Evolutionary conservation across 2,113 vertebrate genomes (phyloP).

Genomic region (Eira barbara): DNA sequence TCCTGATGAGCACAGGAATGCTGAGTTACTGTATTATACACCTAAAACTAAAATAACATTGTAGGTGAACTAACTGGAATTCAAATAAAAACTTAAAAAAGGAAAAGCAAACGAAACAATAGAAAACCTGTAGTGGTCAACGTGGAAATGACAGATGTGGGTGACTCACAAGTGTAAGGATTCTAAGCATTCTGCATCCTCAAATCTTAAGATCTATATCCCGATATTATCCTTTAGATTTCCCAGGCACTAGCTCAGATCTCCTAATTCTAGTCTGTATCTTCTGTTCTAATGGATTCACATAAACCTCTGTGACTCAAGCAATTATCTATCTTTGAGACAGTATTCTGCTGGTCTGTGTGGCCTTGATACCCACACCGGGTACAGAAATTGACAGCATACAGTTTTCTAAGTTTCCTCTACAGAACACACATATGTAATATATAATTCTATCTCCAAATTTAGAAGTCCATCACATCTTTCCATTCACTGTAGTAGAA

Average conservation of each 20-base stretch:
- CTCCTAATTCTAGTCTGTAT: background rate
- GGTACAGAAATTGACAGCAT: background rate
- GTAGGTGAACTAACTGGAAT: background rate
- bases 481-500: background rate
- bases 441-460: background rate
- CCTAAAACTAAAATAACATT: background rate
- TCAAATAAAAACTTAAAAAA: background rate
- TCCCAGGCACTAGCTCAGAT: background rate
- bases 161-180: background rate
- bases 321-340: background rate
- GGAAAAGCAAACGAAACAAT: background rate
- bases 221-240: background rate
- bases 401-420: background rate
- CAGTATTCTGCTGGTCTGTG: background rate
- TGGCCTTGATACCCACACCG: fast-evolving
- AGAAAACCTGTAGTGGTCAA: background rate
- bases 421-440: background rate
- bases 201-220: background rate
- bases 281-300: background rate
- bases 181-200: background rate
- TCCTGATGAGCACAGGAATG: background rate
- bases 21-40: background rate
- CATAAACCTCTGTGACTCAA: background rate
- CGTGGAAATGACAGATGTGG: background rate
- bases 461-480: background rate